phyloP scores from a whole-genome alignment of 2,888 invertebrate genomes.

The Galerucella pusilla region DNA sequence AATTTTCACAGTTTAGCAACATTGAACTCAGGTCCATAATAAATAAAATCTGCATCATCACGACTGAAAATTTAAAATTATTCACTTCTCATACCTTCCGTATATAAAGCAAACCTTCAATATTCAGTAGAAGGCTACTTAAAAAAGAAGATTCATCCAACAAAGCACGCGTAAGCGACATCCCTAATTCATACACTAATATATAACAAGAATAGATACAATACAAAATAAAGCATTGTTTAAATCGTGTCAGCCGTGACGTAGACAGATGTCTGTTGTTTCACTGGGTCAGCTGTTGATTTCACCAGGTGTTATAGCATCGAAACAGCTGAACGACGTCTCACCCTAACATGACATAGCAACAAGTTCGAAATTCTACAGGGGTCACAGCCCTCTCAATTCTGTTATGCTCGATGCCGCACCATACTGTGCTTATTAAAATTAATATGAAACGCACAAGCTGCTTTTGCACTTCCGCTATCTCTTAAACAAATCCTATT shows the following conservation, averaged over 20 bases:
- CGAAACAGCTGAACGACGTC: constrained; percentile 50
- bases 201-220: constrained; percentile 20
- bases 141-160: background rate
- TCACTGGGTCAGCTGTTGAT: constrained; percentile 54
- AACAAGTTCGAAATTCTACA: constrained; percentile 51
- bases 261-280: constrained; percentile 52
- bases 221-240: constrained; percentile 46
- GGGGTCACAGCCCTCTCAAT: constrained; percentile 47
- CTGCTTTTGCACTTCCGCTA: constrained; percentile 15
- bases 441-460: constrained; percentile 21
- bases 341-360: constrained; percentile 52
- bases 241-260: constrained; percentile 50
- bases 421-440: constrained; percentile 42
- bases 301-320: constrained; percentile 51
- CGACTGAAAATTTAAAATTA: background rate
- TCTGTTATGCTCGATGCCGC: constrained; percentile 27
- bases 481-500: background rate
- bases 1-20: too few relatives aligned
- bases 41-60: too few relatives aligned
- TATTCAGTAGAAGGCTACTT: background rate
- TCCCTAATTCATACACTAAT: constrained; percentile 27
- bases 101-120: background rate
- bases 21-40: too few relatives aligned
- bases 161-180: background rate
- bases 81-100: background rate